Conservation (phyloP, 2,888 invertebrate species). For the Orthosia gothica region DNA sequence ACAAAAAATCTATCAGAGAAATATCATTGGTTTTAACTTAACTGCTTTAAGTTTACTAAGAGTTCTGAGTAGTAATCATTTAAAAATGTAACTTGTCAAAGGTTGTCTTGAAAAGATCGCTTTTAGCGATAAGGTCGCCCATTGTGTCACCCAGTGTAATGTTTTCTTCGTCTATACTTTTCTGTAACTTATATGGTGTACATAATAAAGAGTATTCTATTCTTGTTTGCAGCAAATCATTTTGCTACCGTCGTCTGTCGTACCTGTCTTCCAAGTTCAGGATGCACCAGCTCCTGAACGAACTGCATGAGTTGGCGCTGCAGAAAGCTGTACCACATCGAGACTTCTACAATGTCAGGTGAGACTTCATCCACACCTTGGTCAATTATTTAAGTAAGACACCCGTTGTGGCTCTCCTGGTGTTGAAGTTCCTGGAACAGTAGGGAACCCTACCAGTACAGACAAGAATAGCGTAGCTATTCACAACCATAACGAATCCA, state of each 20-base stretch:
- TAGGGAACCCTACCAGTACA: background rate
- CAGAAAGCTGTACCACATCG: conserved; percentile 99
- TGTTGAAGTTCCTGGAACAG: background rate
- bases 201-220: too few relatives aligned
- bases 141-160: too few relatives aligned
- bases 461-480: background rate
- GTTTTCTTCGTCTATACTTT: too few relatives aligned
- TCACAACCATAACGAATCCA: too few relatives aligned
- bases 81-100: background rate
- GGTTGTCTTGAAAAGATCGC: too few relatives aligned
- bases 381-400: background rate
- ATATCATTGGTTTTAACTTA: too few relatives aligned
- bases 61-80: background rate
- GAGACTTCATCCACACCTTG: conserved; percentile 62
- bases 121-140: too few relatives aligned
- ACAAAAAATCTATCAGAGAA: too few relatives aligned
- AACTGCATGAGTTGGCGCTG: conserved; percentile 98
- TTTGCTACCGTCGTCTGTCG: conserved; percentile 99
- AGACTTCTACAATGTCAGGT: conserved; percentile 99
- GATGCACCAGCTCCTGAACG: conserved; percentile 98
- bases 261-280: conserved; percentile 99
- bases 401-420: background rate
- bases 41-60: too few relatives aligned
- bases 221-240: conserved; percentile 97
- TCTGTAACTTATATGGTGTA: too few relatives aligned